Base-by-base conservation (phyloP, 2,797 vertebrate genomes). In the Naso thynnoides region DNA sequence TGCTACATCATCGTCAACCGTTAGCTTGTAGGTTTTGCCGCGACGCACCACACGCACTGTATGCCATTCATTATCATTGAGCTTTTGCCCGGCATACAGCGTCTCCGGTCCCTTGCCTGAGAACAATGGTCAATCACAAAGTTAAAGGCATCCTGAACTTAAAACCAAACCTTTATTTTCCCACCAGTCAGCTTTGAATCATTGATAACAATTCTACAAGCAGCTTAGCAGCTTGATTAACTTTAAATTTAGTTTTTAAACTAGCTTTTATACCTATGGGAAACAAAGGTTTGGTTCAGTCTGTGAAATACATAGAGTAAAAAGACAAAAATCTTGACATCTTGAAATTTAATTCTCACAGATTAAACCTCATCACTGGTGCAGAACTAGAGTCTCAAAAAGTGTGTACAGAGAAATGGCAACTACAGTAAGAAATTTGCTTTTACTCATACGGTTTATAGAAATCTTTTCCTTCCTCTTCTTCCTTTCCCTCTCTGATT, bases 51-150 rank as follows among this genome's bases (percentile, higher is more conserved):
- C 98, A 4, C 97, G 95, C 31, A 99, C 98, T 8, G 97, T 99
- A 94, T 99, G 98, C 98, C 98, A 99, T 86, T 98, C 97, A 45
- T 99, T 99, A 96, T 99, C 98, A 90, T 99, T 99, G 92, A 99
- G 97, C 74, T 99, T 99, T 96, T 99, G 97, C 81, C 98, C 98
- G 27, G 98, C 98, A 89, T 98, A 99, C 91, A 99, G 95, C 71
- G 95, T 99, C 94, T 99, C 98, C 48, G 98, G 98, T 94, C 98
- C 98, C 94, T 99, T 99, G 96, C 98, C 98, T 99, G 95, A 88
- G 94, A 86, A 95, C 82, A 94, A 93, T 84, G 89, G 90, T 94
- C 93, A 93, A 91, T 94, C 88, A 95, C 87, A 95, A 90, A 93
- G 93, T 95, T 95, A 95, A 94, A 93, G 81, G 89, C 94, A 94